Evolutionary conservation across 2,113 vertebrate genomes (phyloP).

Genomic region (Mormyrus iriodes): DNA sequence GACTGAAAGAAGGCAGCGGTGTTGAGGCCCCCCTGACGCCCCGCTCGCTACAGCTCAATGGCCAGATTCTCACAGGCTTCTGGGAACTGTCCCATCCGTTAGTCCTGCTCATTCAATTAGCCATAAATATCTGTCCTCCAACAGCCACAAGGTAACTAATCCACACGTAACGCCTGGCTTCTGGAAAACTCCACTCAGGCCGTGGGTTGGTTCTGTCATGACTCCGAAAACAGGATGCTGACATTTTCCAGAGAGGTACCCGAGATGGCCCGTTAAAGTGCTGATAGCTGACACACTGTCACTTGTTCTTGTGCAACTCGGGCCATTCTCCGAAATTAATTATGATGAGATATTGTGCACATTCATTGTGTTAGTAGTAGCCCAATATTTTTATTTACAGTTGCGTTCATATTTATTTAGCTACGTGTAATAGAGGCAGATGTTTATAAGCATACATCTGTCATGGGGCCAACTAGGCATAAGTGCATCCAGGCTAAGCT

Average conservation of each 20-base stretch:
- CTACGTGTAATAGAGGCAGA: neutral
- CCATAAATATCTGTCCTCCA: conserved; percentile 5
- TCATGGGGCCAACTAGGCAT: neutral
- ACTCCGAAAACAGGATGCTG: neutral
- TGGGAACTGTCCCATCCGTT: neutral
- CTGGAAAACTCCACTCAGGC: neutral
- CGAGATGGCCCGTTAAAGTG: neutral
- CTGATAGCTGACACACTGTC: neutral
- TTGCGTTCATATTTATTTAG: neutral
- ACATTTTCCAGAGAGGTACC: neutral
- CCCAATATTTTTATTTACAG: neutral
- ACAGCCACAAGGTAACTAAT: neutral
- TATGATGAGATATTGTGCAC: neutral
- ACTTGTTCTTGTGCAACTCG: neutral
- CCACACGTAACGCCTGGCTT: neutral
- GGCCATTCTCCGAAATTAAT: neutral
- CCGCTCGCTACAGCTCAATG: neutral
- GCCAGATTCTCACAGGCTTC: neutral
- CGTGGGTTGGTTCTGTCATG: neutral
- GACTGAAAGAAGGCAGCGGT: neutral
- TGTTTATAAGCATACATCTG: neutral
- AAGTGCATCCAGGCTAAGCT: neutral
- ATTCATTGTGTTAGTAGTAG: neutral
- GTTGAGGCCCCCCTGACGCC: neutral
- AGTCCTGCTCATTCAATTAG: neutral